Conservation (phyloP, 2,888 invertebrate genomes). For the Apamea monoglypha region DNA sequence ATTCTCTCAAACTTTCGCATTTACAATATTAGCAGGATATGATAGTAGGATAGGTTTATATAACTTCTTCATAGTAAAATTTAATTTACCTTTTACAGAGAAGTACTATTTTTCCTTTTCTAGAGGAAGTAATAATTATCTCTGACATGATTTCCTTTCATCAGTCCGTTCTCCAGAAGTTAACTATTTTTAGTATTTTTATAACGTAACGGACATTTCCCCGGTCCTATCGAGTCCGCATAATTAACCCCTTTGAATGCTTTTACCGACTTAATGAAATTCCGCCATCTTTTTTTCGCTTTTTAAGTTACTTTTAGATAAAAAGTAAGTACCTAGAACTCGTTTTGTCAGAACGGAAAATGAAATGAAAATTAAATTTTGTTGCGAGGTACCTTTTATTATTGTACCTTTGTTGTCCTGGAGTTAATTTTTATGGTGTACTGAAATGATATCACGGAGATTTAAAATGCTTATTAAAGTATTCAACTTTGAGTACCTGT, state of each 20-base stretch:
- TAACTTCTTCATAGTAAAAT: not conserved
- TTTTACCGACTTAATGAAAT: conserved; percentile 56
- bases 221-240: conserved; percentile 28
- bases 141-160: conserved; percentile 14
- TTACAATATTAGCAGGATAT: too few species aligned
- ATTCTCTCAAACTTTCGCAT: too few species aligned
- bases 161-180: conserved; percentile 1
- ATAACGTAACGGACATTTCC: conserved; percentile 11
- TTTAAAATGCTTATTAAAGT: not conserved
- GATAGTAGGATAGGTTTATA: not conserved
- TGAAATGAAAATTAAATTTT: conserved; percentile 33
- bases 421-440: not conserved
- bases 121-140: conserved; percentile 2
- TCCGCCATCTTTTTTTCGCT: conserved; percentile 33
- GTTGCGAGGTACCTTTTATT: not conserved
- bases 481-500: not conserved
- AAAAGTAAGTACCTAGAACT: conserved; percentile 19
- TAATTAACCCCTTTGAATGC: conserved; percentile 63
- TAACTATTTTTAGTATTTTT: conserved; percentile 30
- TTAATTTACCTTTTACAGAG: not conserved
- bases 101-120: not conserved
- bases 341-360: conserved; percentile 22
- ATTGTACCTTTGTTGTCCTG: not conserved
- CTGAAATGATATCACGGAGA: not conserved
- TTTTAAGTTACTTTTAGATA: not conserved